These are phyloP conservation scores for Herpetotheres cachinnans DNA, from an alignment of 2,113 vertebrate species.

Conservation along the genomic window DNA sequence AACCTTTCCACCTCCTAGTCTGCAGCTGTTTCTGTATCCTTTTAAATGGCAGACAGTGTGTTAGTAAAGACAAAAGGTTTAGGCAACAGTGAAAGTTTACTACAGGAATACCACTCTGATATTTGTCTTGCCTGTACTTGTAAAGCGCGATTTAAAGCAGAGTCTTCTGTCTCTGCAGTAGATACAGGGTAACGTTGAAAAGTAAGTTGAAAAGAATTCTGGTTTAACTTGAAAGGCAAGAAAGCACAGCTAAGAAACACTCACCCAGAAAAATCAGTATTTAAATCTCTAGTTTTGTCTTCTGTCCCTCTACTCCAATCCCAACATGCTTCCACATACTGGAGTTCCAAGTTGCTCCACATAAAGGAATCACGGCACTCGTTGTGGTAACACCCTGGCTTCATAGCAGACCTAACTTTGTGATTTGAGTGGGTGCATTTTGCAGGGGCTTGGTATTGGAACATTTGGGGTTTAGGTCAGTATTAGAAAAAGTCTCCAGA, in stretches of 20 bases:
- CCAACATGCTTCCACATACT: fast-evolving
- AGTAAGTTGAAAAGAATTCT: background rate
- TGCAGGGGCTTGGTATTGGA: background rate
- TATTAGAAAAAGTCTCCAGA: background rate
- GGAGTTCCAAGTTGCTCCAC: background rate
- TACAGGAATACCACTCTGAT: background rate
- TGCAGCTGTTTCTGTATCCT: background rate
- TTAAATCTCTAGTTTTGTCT: background rate
- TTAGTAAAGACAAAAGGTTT: background rate
- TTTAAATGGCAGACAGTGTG: background rate
- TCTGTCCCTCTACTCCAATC: background rate
- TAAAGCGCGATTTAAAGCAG: background rate
- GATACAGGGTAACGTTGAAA: background rate
- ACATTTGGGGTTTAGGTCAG: background rate
- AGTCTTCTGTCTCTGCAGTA: background rate
- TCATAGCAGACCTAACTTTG: background rate
- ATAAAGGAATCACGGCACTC: fast-evolving
- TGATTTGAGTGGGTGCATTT: fast-evolving
- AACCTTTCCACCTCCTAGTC: background rate
- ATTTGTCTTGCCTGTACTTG: background rate
- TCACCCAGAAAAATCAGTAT: background rate
- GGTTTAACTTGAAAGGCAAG: background rate
- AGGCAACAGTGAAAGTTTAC: background rate
- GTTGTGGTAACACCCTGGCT: fast-evolving
- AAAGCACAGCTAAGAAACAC: background rate